A percentile compares a stretch with the other conserved stretches of the same genome.
Evolutionary conservation across 2,888 invertebrate species (phyloP).

Genomic region (Tipula confusa): DNA sequence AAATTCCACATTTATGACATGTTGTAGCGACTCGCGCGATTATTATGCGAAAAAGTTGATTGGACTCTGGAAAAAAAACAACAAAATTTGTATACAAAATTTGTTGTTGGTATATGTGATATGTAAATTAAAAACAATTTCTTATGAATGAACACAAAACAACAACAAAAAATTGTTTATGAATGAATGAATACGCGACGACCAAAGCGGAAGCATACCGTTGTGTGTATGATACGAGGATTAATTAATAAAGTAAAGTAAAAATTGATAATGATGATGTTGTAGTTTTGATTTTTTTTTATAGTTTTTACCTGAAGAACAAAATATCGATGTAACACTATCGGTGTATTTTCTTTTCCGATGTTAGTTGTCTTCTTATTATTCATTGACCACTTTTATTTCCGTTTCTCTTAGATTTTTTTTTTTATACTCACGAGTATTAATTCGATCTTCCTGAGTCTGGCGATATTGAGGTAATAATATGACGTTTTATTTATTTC

Average conservation of each 20-base stretch:
- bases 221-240: slow-evolving; percentile 6
- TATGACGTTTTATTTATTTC: background rate
- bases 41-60: background rate
- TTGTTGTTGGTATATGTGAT: background rate
- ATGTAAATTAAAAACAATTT: slow-evolving; percentile 17
- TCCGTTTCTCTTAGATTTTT: background rate
- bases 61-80: background rate
- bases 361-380: background rate
- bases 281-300: background rate
- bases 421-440: background rate
- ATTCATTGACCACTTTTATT: background rate
- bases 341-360: background rate
- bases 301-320: background rate
- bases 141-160: background rate
- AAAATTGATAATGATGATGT: background rate
- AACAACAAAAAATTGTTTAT: background rate
- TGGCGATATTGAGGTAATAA: background rate
- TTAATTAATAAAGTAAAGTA: background rate
- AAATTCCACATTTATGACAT: background rate
- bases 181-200: slow-evolving; percentile 6
- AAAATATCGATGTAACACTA: background rate
- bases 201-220: slow-evolving; percentile 6
- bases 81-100: background rate
- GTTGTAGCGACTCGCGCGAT: background rate
- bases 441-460: background rate